Conservation (phyloP, 2,113 vertebrate genomes). For the Cygnus buccinator region DNA sequence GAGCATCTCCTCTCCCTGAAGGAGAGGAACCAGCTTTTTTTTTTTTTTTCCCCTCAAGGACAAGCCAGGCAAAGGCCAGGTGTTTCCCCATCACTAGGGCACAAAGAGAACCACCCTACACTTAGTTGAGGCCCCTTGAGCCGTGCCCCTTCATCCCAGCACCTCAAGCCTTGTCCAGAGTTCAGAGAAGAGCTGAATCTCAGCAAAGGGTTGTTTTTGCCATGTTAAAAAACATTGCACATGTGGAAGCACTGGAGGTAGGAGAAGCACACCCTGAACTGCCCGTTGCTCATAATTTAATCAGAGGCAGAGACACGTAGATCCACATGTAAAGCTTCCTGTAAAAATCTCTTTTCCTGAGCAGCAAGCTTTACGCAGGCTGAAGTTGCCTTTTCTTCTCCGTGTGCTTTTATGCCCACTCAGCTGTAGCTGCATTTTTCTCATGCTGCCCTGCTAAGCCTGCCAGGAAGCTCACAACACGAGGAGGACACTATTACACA, state of each 20-base stretch:
- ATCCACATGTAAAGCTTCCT: neutral
- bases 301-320: neutral
- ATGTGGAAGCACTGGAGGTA: neutral
- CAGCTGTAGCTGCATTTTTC: neutral
- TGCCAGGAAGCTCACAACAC: neutral
- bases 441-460: neutral
- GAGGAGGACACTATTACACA: neutral
- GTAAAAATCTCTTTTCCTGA: rapidly evolving
- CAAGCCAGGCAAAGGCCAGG: neutral
- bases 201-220: rapidly evolving
- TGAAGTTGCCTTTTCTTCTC: neutral
- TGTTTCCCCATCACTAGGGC: neutral
- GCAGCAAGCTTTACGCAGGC: neutral
- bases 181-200: neutral
- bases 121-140: neutral
- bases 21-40: neutral
- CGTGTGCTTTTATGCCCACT: neutral
- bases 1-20: neutral
- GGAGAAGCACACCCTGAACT: neutral
- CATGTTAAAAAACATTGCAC: neutral
- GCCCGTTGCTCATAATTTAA: neutral
- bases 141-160: neutral
- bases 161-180: neutral
- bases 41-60: too few relatives aligned
- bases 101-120: too few relatives aligned